Evolutionary conservation across 2,113 vertebrate genomes (phyloP).

Genomic region (Todiramphus saurophagus): DNA sequence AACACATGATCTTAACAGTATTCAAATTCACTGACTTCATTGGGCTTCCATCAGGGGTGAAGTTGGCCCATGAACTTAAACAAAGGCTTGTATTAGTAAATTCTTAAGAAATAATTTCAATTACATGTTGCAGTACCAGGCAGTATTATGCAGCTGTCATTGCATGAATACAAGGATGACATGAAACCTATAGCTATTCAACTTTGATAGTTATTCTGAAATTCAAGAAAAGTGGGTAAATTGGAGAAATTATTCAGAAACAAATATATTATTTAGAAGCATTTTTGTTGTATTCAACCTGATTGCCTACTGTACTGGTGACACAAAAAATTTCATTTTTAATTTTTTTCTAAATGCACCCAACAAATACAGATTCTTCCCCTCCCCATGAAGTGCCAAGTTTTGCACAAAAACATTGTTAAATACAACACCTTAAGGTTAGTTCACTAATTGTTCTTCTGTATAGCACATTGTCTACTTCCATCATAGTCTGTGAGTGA

Average conservation of each 20-base stretch:
- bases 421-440: neutral
- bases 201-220: neutral
- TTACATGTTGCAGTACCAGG: neutral
- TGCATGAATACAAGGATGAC: neutral
- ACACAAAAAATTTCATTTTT: neutral
- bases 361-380: neutral
- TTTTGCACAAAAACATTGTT: neutral
- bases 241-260: slow-evolving; percentile 3
- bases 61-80: slow-evolving; percentile 17
- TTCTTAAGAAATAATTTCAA: slow-evolving; percentile 39
- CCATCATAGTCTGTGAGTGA: neutral
- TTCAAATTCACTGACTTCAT: slow-evolving; percentile 1
- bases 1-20: neutral
- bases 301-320: neutral
- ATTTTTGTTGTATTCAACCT: neutral
- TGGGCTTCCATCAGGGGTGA: neutral
- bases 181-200: slow-evolving; percentile 4
- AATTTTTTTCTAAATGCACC: neutral
- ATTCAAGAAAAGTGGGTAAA: slow-evolving; percentile 2
- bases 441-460: neutral
- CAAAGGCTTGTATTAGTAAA: slow-evolving; percentile 24
- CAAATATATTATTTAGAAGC: slow-evolving; percentile 8
- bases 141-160: neutral
- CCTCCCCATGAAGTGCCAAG: neutral
- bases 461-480: neutral